Base-by-base conservation (phyloP, 1,140 invertebrate species). In the Orius insidiosus region DNA sequence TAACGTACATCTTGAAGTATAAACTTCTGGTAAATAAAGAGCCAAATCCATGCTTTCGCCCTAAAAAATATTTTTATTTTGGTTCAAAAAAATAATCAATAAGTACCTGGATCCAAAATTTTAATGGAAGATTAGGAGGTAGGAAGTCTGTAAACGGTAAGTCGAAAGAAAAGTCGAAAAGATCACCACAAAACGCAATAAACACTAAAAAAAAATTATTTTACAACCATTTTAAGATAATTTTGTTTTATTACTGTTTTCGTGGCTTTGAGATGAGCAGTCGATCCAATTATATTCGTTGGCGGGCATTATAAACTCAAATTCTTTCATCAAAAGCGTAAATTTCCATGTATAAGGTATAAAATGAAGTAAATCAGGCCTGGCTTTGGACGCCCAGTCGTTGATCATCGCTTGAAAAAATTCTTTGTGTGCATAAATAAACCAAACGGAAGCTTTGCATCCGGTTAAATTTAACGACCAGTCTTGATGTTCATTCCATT, bases 211-310 rank as follows among this genome's bases (percentile, higher is more conserved):
- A 47, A 31, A 43, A 11, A 14, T 18, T 40, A 10, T 15, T 15
- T 40, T 14, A 32, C 11, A 50, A 10, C n/a, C 8, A 14, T 24
- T 6, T 13, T 6, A 45, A 3, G 7, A 46, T 37, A 40, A 24
- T 46, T 10, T 35, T 35, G 18, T 35, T 9, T 14, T 5, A 51
- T 59, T 62, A 76, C 74, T 62, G 64, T 96, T 96, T 68, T 95
- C 90, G 64, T 90, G 85, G 58, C 86, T 84, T 37, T 87, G 85
- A 34, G 85, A 89, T 38, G 88, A 92, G 55, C 90, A 96, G 63
- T 98, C 94, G 53, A 98, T 85, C 95, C 93, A 98, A 63, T 99
- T 99, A 60, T 89, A 89, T 60, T 98, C 88, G 68, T 98, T 98
- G 49, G 87, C 80, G 6, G 94, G 62, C 36, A 89, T 89, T 0